Conservation (phyloP, 2,113 vertebrate species). For the human region GRCh38 chr7:55891501-55892000, state of each 20-base stretch:
- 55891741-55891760: background rate
- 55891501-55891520: too few species aligned
- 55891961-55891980: background rate
- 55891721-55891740: background rate
- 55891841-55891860: background rate
- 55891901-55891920: background rate
- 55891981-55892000: background rate
- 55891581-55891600: too few species aligned
- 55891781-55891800: background rate
- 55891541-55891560: too few species aligned
- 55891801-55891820: background rate
- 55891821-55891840: background rate
- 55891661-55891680: too few species aligned
- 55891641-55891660: too few species aligned
- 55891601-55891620: too few species aligned
- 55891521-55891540: too few species aligned
- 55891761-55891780: background rate
- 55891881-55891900: constrained; percentile 6
- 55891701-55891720: too few species aligned
- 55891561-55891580: too few species aligned
- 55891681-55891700: too few species aligned
- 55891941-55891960: background rate
- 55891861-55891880: background rate
- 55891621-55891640: too few species aligned
- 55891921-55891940: background rate